Conservation (phyloP, 2,888 invertebrate species). For the Acrobasis suavella region DNA sequence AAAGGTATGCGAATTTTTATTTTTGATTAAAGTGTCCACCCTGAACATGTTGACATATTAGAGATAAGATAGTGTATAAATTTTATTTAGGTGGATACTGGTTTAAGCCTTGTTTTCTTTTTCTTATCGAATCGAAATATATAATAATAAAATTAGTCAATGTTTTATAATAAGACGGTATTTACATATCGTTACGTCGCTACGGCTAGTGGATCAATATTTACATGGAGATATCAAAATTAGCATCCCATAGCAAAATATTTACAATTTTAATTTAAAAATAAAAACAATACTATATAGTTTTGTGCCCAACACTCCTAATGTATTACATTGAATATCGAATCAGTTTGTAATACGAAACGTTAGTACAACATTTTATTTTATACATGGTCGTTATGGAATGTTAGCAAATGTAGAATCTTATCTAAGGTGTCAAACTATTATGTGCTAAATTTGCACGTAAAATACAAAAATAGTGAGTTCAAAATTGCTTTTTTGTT, state of each 20-base stretch:
- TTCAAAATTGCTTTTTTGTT: background rate
- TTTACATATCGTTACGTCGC: background rate
- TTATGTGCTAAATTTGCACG: constrained; percentile 2
- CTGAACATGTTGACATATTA: too few relatives aligned
- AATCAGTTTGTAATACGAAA: background rate
- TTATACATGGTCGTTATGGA: background rate
- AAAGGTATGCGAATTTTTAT: too few relatives aligned
- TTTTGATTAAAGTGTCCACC: too few relatives aligned
- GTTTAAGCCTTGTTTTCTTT: too few relatives aligned
- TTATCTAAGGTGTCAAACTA: constrained; percentile 5
- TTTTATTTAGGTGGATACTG: too few relatives aligned
- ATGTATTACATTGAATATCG: constrained; percentile 21
- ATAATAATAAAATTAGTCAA: too few relatives aligned
- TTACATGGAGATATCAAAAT: constrained; percentile 42
- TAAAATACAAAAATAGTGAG: constrained; percentile 6
- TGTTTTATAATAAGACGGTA: too few relatives aligned
- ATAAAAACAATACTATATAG: constrained; percentile 35
- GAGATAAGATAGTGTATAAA: too few relatives aligned
- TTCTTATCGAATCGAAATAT: too few relatives aligned
- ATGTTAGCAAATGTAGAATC: background rate
- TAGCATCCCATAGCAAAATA: constrained; percentile 43
- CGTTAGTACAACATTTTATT: background rate
- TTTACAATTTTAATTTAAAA: constrained; percentile 46
- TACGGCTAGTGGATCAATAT: constrained; percentile 27
- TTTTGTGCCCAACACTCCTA: constrained; percentile 51